Percentiles rank a stretch among this genome's conserved stretches.
phyloP scores from a whole-genome alignment of 2,797 vertebrate genomes.

The Tarsius wallacei region DNA sequence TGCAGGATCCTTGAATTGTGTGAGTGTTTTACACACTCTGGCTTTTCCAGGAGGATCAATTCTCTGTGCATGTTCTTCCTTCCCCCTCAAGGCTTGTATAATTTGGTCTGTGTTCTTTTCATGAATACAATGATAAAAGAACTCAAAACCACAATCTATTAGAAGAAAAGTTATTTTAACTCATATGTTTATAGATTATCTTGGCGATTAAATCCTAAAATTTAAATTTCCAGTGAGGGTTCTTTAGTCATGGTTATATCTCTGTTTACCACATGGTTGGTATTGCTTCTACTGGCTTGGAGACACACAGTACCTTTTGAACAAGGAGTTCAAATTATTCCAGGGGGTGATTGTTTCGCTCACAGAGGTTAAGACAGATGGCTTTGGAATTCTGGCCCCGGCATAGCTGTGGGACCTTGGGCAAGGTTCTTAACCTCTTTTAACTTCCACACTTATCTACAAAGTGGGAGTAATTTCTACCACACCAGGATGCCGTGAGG shows the following conservation, averaged over 20 bases:
- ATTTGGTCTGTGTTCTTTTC: neutral
- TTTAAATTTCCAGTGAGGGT: slow-evolving; percentile 39
- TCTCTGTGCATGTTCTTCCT: neutral
- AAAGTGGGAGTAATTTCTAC: slow-evolving; percentile 1
- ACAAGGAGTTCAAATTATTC: neutral
- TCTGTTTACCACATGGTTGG: neutral
- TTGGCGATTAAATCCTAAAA: slow-evolving; percentile 60
- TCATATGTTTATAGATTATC: slow-evolving; percentile 55
- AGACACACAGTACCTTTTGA: neutral
- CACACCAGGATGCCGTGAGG: neutral
- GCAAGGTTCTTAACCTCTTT: slow-evolving; percentile 56
- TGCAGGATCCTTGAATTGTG: neutral
- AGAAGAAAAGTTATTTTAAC: slow-evolving; percentile 61
- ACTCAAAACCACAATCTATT: slow-evolving; percentile 33
- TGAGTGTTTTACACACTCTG: neutral
- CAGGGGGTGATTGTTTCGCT: neutral
- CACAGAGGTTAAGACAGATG: neutral
- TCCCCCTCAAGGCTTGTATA: slow-evolving; percentile 1
- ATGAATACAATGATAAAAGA: neutral
- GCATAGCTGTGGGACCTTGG: neutral
- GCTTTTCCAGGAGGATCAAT: neutral
- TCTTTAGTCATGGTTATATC: neutral
- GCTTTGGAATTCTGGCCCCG: slow-evolving; percentile 12
- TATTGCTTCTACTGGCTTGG: slow-evolving; percentile 5
- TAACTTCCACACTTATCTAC: slow-evolving; percentile 3